phyloP scores from a whole-genome alignment of 2,888 invertebrate species.

The Perithous albicinctus region DNA sequence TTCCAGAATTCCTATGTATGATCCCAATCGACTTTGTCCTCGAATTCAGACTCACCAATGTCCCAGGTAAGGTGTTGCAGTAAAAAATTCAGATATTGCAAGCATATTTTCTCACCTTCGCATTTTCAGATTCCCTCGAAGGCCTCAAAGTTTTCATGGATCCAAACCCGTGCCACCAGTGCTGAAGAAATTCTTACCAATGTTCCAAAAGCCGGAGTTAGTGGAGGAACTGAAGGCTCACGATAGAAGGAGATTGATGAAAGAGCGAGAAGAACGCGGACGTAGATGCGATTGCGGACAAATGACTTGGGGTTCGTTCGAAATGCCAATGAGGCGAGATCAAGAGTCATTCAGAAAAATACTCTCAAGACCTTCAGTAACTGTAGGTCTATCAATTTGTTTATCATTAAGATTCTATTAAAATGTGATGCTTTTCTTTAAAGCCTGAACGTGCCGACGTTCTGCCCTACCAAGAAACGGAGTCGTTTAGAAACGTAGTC shows the following conservation, averaged over 20 bases:
- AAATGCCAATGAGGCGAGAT: constrained; percentile 12
- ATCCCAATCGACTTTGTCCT: constrained; percentile 56
- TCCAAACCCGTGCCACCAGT: constrained; percentile 66
- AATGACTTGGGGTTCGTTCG: constrained; percentile 12
- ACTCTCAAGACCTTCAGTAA: constrained; percentile 49
- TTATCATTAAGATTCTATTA: not conserved
- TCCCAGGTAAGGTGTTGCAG: constrained; percentile 32
- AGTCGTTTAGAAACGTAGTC: constrained; percentile 71
- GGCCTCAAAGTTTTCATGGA: not conserved
- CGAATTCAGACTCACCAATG: constrained; percentile 15
- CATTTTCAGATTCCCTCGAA: constrained; percentile 36
- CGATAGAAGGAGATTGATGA: constrained; percentile 73
- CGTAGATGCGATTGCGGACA: constrained; percentile 52
- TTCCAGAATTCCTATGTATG: constrained; percentile 63
- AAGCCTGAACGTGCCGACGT: constrained; percentile 61
- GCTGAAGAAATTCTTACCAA: constrained; percentile 72
- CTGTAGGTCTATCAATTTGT: constrained; percentile 38
- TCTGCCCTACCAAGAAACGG: constrained; percentile 74
- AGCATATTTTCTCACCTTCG: not conserved
- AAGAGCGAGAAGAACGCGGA: constrained; percentile 67
- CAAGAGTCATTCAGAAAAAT: constrained; percentile 40
- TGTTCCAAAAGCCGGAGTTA: constrained; percentile 72
- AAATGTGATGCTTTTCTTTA: not conserved
- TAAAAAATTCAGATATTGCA: too few species aligned
- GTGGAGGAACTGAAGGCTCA: constrained; percentile 74